These are phyloP conservation scores for Bufotes viridis DNA, from an alignment of 2,797 vertebrate species.

Conservation along the genomic window DNA sequence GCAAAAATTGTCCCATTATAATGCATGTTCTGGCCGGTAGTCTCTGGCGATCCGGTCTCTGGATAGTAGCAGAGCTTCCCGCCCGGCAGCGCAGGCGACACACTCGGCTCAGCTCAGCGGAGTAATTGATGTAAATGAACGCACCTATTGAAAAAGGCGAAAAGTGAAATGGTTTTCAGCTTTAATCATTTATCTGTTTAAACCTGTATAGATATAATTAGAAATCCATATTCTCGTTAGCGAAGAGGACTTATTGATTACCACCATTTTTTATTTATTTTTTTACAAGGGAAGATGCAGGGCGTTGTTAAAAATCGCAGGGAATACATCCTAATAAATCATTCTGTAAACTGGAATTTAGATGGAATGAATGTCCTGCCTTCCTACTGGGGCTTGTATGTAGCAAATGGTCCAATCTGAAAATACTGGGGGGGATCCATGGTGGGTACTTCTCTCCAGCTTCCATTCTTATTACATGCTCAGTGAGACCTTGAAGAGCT, in stretches of 20 bases:
- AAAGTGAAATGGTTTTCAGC: slow-evolving; percentile 54
- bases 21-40: slow-evolving; percentile 20
- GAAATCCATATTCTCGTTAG: slow-evolving; percentile 59
- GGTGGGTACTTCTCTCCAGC: too few relatives aligned
- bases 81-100: slow-evolving; percentile 7
- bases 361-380: not conserved
- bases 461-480: too few relatives aligned
- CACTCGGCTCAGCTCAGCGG: slow-evolving; percentile 32
- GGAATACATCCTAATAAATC: slow-evolving; percentile 45
- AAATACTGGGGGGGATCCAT: too few relatives aligned
- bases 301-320: slow-evolving; percentile 26
- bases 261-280: slow-evolving; percentile 12
- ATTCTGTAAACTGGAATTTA: slow-evolving; percentile 22
- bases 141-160: slow-evolving; percentile 51
- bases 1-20: slow-evolving; percentile 34
- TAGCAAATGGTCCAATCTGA: not conserved
- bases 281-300: slow-evolving; percentile 27
- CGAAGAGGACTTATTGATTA: slow-evolving; percentile 48
- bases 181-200: slow-evolving; percentile 61
- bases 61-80: slow-evolving; percentile 9
- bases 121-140: slow-evolving; percentile 61
- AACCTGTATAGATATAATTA: slow-evolving; percentile 59
- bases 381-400: not conserved
- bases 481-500: too few relatives aligned
- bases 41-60: slow-evolving; percentile 24